Conservation (phyloP, 2,113 vertebrate genomes). For the Calcarius ornatus region DNA sequence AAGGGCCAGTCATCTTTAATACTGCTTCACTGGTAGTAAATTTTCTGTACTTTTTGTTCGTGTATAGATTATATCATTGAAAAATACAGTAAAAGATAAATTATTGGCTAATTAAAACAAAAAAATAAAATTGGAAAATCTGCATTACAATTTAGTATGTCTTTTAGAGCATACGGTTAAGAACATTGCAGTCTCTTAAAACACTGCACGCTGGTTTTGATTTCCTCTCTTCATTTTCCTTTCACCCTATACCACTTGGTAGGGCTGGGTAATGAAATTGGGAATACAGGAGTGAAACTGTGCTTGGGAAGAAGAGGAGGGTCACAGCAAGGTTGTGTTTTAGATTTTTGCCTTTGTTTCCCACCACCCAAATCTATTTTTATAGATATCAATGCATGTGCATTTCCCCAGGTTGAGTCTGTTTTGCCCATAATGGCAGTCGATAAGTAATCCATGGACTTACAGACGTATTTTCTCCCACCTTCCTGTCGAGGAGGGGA, state of each 20-base stretch:
- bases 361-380: neutral
- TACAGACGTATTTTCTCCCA: neutral
- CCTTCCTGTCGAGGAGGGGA: neutral
- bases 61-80: neutral
- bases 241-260: neutral
- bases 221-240: neutral
- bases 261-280: neutral
- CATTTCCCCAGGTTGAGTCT: neutral
- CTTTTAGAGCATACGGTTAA: neutral
- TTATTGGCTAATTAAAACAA: neutral
- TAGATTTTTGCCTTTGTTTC: neutral
- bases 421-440: neutral
- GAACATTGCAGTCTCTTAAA: neutral
- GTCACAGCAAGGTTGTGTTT: accelerated
- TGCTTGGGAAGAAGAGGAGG: neutral
- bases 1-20: neutral
- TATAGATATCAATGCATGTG: neutral
- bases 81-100: neutral
- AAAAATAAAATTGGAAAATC: neutral
- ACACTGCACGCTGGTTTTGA: neutral
- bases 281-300: neutral
- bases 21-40: neutral
- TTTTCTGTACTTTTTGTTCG: neutral
- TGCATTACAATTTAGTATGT: neutral
- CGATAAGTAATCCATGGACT: neutral